Conservation (phyloP, 2,797 vertebrate species). For the Lycodopsis pacificus region DNA sequence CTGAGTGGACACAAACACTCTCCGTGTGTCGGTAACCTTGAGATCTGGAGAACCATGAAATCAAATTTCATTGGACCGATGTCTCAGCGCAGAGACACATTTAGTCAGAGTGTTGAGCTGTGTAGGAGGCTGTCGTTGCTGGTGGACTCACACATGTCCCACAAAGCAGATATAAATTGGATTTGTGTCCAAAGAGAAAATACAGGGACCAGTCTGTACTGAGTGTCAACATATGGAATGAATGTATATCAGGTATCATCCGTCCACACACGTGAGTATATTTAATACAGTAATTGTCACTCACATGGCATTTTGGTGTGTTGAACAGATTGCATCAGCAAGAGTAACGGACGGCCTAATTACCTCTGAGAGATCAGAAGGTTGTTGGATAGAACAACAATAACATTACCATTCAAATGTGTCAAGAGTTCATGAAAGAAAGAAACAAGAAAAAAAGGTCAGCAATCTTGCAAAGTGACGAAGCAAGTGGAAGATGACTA, state of each 20-base stretch:
- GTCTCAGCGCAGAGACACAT: slow-evolving; percentile 23
- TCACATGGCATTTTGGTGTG: too few relatives aligned
- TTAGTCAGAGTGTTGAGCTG: slow-evolving; percentile 21
- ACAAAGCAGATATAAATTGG: slow-evolving; percentile 42
- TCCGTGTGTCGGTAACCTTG: slow-evolving; percentile 16
- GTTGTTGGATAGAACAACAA: too few relatives aligned
- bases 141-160: slow-evolving; percentile 14
- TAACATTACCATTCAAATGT: too few relatives aligned
- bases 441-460: neutral
- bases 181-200: slow-evolving; percentile 22
- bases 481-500: slow-evolving; percentile 43
- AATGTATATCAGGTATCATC: too few relatives aligned
- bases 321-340: too few relatives aligned
- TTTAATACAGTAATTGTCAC: too few relatives aligned
- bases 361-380: too few relatives aligned
- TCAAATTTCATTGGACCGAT: slow-evolving; percentile 18
- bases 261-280: too few relatives aligned
- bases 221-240: neutral
- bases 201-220: neutral
- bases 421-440: neutral
- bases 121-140: slow-evolving; percentile 8
- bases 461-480: neutral
- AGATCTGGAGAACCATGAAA: slow-evolving; percentile 44
- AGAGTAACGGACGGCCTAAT: too few relatives aligned
- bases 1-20: slow-evolving; percentile 5